Base-by-base conservation (phyloP, 2,113 vertebrate species). In the Diphyllodes magnificus region DNA sequence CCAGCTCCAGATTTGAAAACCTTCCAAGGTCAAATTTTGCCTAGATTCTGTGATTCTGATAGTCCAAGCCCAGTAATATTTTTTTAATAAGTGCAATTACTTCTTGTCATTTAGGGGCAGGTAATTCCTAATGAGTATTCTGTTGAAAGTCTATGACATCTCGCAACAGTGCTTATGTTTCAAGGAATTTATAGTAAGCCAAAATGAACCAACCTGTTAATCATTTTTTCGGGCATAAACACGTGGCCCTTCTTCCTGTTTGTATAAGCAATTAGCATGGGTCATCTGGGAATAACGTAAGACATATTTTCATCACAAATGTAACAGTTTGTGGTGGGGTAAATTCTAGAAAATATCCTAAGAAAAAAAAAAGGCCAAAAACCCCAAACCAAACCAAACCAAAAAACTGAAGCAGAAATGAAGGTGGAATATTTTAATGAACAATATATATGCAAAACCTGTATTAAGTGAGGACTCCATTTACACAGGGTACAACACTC, bases 161-260 rank as follows among this genome's bases (percentile, higher is more conserved):
- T 53, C 89, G 49, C 61, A 82, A 84, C 27, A 65, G 22, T 49
- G n/a, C 20, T 88, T 88, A 61, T 0, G 1, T 79, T 54, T 82
- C 27, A 35, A 66, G 68, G 40, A 88, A 88, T 73, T 90, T 80
- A 24, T 39, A 79, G n/a, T 76, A 84, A 95, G 20, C 15, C 18
- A 35, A 68, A 73, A 56, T 92, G 69, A 94, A 84, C 83, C 88
- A 94, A 71, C 33, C 10, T 79, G 6, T 93, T 89, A 92, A 89
- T 86, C 2, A 86, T 75, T 82, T 84, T 93, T 84, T 92, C 7
- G 21, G 27, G 28, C 35, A 79, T 56, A 71, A 78, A 57, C 53
- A 64, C 44, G 20, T 44, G n/a, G 18, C 17, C 27, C 9, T 92
- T 88, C 76, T 93, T 95, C 71, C 73, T 76, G 10, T 65, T 84